Percentiles rank a stretch among this genome's conserved stretches.
These are phyloP conservation scores for Philereme transversata DNA, from an alignment of 2,888 invertebrate species.

Conservation along the genomic window DNA sequence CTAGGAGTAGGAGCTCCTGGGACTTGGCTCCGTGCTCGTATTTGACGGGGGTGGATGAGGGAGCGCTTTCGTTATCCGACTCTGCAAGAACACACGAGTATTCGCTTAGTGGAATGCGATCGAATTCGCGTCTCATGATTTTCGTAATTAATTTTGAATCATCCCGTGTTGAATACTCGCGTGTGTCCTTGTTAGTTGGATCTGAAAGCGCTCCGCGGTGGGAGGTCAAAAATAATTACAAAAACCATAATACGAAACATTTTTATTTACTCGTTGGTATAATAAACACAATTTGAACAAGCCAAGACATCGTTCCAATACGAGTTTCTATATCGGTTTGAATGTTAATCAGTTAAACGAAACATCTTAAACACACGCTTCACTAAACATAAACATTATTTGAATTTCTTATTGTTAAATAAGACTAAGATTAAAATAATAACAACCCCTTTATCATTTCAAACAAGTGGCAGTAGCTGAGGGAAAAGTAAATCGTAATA, in stretches of 20 bases:
- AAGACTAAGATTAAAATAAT: slow-evolving; percentile 79
- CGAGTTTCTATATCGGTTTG: slow-evolving; percentile 71
- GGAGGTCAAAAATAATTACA: slow-evolving; percentile 82
- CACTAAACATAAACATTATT: slow-evolving; percentile 70
- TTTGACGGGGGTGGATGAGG: slow-evolving; percentile 85
- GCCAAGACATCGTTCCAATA: slow-evolving; percentile 71
- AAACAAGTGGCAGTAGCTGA: slow-evolving; percentile 52
- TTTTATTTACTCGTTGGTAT: slow-evolving; percentile 82
- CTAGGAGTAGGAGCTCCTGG: slow-evolving; percentile 87
- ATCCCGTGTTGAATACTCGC: slow-evolving; percentile 55
- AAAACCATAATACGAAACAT: slow-evolving; percentile 82
- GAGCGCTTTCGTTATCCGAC: slow-evolving; percentile 89
- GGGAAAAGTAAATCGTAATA: slow-evolving; percentile 31
- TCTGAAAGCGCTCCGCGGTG: slow-evolving; percentile 71
- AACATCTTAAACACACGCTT: slow-evolving; percentile 73
- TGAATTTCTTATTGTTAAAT: slow-evolving; percentile 72
- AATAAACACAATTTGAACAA: slow-evolving; percentile 82
- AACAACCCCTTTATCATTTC: slow-evolving; percentile 72
- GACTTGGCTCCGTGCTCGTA: slow-evolving; percentile 79
- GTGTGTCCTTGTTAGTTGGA: slow-evolving; percentile 69
- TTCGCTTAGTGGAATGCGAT: slow-evolving; percentile 58
- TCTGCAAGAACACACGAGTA: slow-evolving; percentile 89
- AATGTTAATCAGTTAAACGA: slow-evolving; percentile 73
- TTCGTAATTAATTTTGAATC: slow-evolving; percentile 81
- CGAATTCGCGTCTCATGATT: slow-evolving; percentile 59